A percentile compares a stretch with the other conserved stretches of the same genome.
These are phyloP conservation scores for Orthonyx spaldingii DNA, from an alignment of 2,113 vertebrate species.

Conservation along the genomic window DNA sequence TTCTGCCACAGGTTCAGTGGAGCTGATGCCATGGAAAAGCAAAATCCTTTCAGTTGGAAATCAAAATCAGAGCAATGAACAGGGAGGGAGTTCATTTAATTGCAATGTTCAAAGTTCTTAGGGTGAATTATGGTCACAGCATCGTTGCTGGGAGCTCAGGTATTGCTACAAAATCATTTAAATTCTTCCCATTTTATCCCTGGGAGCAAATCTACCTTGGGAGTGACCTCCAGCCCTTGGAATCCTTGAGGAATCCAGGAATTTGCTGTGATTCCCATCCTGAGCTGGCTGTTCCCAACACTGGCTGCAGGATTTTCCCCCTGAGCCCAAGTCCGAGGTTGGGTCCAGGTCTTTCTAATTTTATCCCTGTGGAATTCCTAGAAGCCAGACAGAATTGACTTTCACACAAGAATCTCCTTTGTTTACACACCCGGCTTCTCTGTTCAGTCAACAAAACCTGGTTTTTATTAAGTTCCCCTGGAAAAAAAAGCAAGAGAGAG, in stretches of 20 bases:
- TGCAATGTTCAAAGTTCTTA: neutral
- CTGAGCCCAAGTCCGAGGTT: neutral
- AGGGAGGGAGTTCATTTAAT: neutral
- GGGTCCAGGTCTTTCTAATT: neutral
- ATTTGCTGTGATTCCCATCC: neutral
- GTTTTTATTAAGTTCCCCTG: neutral
- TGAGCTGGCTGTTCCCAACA: neutral
- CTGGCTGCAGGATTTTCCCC: neutral
- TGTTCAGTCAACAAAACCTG: neutral
- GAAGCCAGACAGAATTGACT: neutral
- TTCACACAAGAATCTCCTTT: constrained; percentile 29
- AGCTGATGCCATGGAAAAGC: neutral
- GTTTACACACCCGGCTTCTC: neutral
- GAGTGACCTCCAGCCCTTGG: neutral
- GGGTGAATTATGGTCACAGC: neutral
- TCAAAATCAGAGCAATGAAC: neutral
- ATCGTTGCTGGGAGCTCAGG: neutral
- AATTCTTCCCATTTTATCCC: neutral
- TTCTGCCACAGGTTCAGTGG: fast-evolving
- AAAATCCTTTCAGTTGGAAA: neutral
- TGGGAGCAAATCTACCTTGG: neutral
- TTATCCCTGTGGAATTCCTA: constrained; percentile 16
- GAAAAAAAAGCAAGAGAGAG: neutral
- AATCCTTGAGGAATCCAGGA: neutral
- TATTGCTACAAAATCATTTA: fast-evolving